Conservation (phyloP, 1,140 invertebrate genomes). For the Bombus ignitus region DNA sequence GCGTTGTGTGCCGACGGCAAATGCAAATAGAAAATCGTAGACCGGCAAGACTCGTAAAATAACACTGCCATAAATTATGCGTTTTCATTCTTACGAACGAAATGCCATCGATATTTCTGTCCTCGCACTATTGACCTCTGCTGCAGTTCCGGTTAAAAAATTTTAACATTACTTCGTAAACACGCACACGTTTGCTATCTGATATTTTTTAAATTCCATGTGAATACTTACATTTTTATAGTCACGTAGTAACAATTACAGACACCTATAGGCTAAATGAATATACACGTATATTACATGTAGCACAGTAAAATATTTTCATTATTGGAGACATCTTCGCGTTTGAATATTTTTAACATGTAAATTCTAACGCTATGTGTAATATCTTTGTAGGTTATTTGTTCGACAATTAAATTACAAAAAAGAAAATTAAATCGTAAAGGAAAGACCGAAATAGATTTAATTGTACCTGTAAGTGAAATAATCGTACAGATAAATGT, state of each 20-base stretch:
- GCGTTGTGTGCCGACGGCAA: slow-evolving; percentile 46
- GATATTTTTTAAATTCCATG: no score
- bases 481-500: no score
- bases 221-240: background rate
- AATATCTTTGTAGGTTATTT: background rate
- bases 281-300: no score
- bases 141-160: background rate
- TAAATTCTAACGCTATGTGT: no score
- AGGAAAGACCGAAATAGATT: background rate
- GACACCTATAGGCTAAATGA: no score
- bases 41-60: slow-evolving; percentile 44
- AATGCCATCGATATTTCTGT: background rate
- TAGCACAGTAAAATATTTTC: no score
- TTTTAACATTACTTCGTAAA: background rate
- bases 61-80: slow-evolving; percentile 53
- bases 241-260: no score
- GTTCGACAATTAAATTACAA: no score
- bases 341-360: background rate
- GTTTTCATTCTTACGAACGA: slow-evolving; percentile 4
- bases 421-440: background rate
- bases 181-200: background rate
- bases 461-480: no score
- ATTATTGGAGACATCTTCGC: background rate
- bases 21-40: slow-evolving; percentile 67
- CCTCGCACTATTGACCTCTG: slow-evolving; percentile 6